Conservation (phyloP, 2,888 invertebrate species). For the Stomorhina lunata region DNA sequence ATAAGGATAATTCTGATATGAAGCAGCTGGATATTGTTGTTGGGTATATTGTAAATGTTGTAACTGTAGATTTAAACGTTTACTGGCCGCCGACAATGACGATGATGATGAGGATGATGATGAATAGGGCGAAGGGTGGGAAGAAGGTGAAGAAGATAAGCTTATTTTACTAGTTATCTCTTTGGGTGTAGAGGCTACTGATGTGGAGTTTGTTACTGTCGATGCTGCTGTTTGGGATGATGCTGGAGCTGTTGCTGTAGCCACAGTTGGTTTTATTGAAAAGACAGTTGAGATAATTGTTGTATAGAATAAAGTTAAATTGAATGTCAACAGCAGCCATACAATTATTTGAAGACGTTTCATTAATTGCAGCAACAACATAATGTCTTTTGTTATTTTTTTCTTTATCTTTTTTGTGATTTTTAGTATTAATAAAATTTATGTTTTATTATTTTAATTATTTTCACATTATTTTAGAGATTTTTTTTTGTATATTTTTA, state of each 20-base stretch:
- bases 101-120: not conserved
- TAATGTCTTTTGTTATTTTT: constrained; percentile 12
- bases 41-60: constrained; percentile 55
- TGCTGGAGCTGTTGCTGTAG: not conserved
- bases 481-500: not conserved
- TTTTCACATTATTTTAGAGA: not conserved
- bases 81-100: not conserved
- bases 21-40: constrained; percentile 53
- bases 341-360: constrained; percentile 43
- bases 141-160: not conserved
- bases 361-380: constrained; percentile 50
- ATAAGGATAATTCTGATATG: constrained; percentile 59
- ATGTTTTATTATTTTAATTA: not conserved
- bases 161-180: constrained; percentile 5
- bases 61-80: constrained; percentile 48
- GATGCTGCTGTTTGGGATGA: not conserved
- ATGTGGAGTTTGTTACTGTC: not conserved
- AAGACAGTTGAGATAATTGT: constrained; percentile 40
- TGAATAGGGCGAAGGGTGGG: not conserved
- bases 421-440: not conserved
- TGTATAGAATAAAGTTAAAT: constrained; percentile 48
- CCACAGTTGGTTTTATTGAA: not conserved
- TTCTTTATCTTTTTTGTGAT: not conserved
- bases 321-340: constrained; percentile 55
- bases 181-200: constrained; percentile 22